phyloP scores from a whole-genome alignment of 1,140 invertebrate genomes.

The Drosophila ercepeae region DNA sequence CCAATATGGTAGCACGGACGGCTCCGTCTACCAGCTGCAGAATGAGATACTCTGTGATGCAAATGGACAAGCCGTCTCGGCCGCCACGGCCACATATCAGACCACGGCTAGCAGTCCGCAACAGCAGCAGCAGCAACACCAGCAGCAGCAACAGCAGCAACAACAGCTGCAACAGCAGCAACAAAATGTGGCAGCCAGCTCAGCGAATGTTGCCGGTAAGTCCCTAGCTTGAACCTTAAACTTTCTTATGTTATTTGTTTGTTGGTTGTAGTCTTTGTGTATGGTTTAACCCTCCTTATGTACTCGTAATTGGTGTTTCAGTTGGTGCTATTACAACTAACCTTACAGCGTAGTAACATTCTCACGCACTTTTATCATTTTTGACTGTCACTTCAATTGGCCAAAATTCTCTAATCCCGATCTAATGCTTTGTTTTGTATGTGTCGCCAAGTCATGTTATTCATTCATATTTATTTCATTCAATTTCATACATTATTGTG shows the following conservation, averaged over 20 bases:
- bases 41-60: conserved; percentile 81
- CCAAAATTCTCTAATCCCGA: conserved; percentile 16
- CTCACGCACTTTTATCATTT: conserved; percentile 19
- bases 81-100: conserved; percentile 70
- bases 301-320: conserved; percentile 50
- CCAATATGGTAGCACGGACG: conserved; percentile 67
- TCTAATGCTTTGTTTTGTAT: conserved; percentile 25
- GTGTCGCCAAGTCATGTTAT: conserved; percentile 13
- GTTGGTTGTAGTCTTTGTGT: conserved; percentile 62
- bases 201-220: conserved; percentile 67
- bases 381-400: conserved; percentile 20
- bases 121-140: conserved; percentile 54
- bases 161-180: conserved; percentile 59
- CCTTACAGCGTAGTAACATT: conserved; percentile 30
- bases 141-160: conserved; percentile 67
- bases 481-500: conserved; percentile 1
- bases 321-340: conserved; percentile 32
- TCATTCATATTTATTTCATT: neutral
- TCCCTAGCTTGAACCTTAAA: conserved; percentile 39
- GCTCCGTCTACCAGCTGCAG: conserved; percentile 76
- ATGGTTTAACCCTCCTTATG: conserved; percentile 46
- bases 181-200: conserved; percentile 59
- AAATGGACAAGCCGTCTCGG: conserved; percentile 60
- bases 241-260: conserved; percentile 32
- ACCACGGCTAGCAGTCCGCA: conserved; percentile 61